phyloP scores from a whole-genome alignment of 2,797 vertebrate species.

The Enoplosus armatus region DNA sequence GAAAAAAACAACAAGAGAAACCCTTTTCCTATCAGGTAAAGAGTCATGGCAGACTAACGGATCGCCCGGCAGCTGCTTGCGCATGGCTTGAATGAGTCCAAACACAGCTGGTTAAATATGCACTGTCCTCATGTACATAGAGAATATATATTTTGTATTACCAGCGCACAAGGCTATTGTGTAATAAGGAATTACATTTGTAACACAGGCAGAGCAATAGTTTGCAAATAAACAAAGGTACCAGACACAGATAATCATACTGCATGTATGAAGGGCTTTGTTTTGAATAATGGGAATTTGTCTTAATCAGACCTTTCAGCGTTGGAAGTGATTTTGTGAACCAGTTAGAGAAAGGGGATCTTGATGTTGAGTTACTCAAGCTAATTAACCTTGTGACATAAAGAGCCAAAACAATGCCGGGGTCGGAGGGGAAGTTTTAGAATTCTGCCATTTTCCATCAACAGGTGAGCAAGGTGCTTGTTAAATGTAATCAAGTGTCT shows the following conservation, averaged over 20 bases:
- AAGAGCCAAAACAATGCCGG: conserved; percentile 21
- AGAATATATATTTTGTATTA: conserved; percentile 84
- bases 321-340: conserved; percentile 11
- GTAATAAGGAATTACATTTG: conserved; percentile 48
- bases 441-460: not conserved
- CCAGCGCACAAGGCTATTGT: conserved; percentile 56
- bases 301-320: conserved; percentile 33
- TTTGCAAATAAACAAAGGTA: conserved; percentile 40
- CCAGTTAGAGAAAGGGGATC: conserved; percentile 15
- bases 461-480: not conserved
- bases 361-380: conserved; percentile 14
- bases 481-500: not conserved
- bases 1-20: conserved; percentile 19
- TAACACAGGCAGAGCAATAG: conserved; percentile 48
- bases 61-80: conserved; percentile 51
- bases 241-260: conserved; percentile 15
- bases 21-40: conserved; percentile 70
- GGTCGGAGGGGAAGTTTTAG: not conserved
- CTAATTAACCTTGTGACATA: not conserved
- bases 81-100: conserved; percentile 51
- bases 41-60: conserved; percentile 41
- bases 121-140: conserved; percentile 83
- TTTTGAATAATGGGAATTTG: conserved; percentile 2
- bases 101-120: conserved; percentile 73
- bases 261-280: conserved; percentile 23